Evolutionary conservation across 2,888 invertebrate species (phyloP), one percentile per base, ranked within the genome.

Genomic region (Clunio marinus): DNA sequence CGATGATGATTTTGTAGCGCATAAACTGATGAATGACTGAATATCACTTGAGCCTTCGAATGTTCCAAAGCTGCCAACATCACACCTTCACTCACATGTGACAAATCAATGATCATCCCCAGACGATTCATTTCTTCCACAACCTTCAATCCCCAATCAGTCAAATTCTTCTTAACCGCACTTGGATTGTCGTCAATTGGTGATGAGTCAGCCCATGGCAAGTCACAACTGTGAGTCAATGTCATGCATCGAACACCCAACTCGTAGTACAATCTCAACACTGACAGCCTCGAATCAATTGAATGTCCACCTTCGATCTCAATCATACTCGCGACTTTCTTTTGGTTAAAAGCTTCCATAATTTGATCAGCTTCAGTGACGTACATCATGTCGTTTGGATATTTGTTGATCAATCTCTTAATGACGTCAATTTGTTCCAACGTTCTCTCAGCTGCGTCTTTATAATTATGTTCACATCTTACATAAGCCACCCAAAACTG

Each of bases 401-500:
- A 81, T 69, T 76, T 77, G 0, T 74, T 73, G 2, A 82, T 76
- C 37, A 83, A 76, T 69, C 84, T 77, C 72, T 82, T 83, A 71
- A 86, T 85, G 25, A 84, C 81, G 74, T 86, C 86, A 69, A 84
- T 82, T 75, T 86, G 85, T 62, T 85, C 83, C 55, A 86, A 72
- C 0, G 83, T 83, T 69, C 80, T 76, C 51, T 81, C 80, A 2
- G 85, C 80, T 0, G 83, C 81, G 73, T 85, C 83, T 71, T 81
- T 80, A 72, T 81, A 80, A 71, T 83, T 82, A 1, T 81, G 76
- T n/a, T 73, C 71, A 72, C 86, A 86, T 0, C 73, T 73, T 0
- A 81, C 81, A 72, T 83, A 86, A 1, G 83, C 83, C 0, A 81
- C 82, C 84, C 85, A 86, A 73, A 85, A 84, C 84, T 84, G 84